Conservation (phyloP, 2,888 invertebrate genomes). For the Volucella inflata region DNA sequence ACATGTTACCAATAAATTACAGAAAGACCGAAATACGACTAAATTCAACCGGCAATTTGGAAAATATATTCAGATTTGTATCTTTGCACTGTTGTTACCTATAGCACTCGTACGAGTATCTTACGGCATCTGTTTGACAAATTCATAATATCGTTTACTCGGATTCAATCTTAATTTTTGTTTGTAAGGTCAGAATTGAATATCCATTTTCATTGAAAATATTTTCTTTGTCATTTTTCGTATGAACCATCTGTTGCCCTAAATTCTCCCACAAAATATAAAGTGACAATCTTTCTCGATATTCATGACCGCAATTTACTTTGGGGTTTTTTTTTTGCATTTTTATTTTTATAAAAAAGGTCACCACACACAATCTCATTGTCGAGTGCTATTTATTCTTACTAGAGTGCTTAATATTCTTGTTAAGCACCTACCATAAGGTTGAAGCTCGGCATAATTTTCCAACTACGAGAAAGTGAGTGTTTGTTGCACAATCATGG, state of each 20-base stretch:
- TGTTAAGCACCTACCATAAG: constrained; percentile 25
- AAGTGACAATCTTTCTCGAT: constrained; percentile 22
- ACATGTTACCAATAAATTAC: background rate
- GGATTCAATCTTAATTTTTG: background rate
- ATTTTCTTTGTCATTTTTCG: constrained; percentile 7
- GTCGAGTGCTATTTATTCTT: background rate
- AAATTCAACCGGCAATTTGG: background rate
- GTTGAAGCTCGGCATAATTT: background rate
- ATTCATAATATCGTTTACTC: background rate
- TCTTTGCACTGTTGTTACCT: too few species aligned
- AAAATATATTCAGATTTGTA: background rate
- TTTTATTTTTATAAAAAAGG: background rate
- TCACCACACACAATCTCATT: background rate
- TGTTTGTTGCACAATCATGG: background rate
- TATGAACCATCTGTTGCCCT: constrained; percentile 33
- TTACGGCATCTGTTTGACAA: background rate
- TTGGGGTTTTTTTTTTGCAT: background rate
- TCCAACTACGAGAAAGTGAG: background rate
- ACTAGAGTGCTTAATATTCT: constrained; percentile 9
- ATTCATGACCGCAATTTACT: constrained; percentile 42
- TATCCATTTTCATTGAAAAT: constrained; percentile 10
- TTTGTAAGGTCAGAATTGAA: background rate
- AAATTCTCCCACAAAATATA: background rate
- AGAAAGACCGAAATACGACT: background rate
- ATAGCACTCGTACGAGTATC: too few species aligned